These are phyloP conservation scores for Mixornis gularis DNA, from an alignment of 2,113 vertebrate genomes.

Conservation along the genomic window DNA sequence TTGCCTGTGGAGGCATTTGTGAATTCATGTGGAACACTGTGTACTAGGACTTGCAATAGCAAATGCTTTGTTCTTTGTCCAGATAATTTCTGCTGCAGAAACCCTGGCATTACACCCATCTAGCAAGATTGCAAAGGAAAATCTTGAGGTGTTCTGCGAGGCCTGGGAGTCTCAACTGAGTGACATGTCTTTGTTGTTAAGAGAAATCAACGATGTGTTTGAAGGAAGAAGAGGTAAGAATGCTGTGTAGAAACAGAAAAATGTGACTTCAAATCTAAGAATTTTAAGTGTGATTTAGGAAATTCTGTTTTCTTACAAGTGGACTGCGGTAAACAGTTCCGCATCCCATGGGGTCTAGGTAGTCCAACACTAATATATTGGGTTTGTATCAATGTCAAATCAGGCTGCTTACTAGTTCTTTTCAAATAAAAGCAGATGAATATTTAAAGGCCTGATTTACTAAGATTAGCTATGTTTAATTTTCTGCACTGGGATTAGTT, in stretches of 20 bases:
- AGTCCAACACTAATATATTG: neutral
- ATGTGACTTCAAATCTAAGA: neutral
- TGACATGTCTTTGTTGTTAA: constrained; percentile 88
- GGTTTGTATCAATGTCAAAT: neutral
- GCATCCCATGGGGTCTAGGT: neutral
- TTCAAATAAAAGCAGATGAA: neutral
- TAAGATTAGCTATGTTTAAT: neutral
- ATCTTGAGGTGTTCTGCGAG: constrained; percentile 97
- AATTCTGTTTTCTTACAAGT: neutral
- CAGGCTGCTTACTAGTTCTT: neutral
- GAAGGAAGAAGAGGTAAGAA: constrained; percentile 91
- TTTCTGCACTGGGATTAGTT: neutral
- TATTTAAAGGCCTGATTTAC: neutral
- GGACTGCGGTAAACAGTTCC: neutral
- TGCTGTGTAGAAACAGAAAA: neutral
- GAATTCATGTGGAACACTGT: neutral
- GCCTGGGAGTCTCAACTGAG: constrained; percentile 96
- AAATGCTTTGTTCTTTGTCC: constrained; percentile 26
- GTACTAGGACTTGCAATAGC: neutral
- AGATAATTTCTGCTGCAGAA: constrained; percentile 97
- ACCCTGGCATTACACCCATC: constrained; percentile 93
- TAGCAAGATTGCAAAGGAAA: constrained; percentile 98
- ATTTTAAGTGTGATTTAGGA: neutral
- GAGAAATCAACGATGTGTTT: constrained; percentile 92
- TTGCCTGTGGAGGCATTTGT: neutral